phyloP scores from a whole-genome alignment of 2,888 invertebrate species.

The Apodemia mormo region DNA sequence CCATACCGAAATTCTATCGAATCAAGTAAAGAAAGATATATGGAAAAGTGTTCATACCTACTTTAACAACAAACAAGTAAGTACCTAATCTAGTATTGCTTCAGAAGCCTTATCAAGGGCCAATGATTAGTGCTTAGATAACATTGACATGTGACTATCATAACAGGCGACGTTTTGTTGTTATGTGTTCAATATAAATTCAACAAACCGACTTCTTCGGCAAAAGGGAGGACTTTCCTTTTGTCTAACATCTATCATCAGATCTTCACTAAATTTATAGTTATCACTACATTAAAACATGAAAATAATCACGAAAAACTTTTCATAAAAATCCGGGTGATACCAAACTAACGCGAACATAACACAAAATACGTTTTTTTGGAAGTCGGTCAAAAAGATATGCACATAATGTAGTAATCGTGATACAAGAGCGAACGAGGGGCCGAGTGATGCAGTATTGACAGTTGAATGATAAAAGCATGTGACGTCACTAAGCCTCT shows the following conservation, averaged over 20 bases:
- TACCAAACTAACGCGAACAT: neutral
- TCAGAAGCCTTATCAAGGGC: constrained; percentile 1
- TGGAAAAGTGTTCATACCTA: neutral
- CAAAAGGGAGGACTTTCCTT: no score
- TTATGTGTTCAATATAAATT: no score
- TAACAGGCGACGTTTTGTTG: neutral
- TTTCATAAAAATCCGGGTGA: neutral
- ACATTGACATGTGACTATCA: neutral
- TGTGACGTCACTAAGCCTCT: constrained; percentile 63
- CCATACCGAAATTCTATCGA: neutral
- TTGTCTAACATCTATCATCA: no score
- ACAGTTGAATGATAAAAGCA: constrained; percentile 48
- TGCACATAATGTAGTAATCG: constrained; percentile 40
- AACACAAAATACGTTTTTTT: constrained; percentile 4
- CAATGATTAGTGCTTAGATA: neutral
- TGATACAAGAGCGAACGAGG: constrained; percentile 57
- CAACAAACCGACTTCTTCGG: no score
- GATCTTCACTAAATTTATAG: no score
- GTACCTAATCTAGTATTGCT: neutral
- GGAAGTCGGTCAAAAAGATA: constrained; percentile 24
- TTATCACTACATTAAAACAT: no score
- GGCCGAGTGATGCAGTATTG: constrained; percentile 44
- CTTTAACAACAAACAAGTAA: neutral
- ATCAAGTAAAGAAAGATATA: neutral
- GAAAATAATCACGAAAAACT: neutral